These are phyloP conservation scores for Ips nitidus DNA, from an alignment of 1,140 invertebrate genomes.

Conservation along the genomic window DNA sequence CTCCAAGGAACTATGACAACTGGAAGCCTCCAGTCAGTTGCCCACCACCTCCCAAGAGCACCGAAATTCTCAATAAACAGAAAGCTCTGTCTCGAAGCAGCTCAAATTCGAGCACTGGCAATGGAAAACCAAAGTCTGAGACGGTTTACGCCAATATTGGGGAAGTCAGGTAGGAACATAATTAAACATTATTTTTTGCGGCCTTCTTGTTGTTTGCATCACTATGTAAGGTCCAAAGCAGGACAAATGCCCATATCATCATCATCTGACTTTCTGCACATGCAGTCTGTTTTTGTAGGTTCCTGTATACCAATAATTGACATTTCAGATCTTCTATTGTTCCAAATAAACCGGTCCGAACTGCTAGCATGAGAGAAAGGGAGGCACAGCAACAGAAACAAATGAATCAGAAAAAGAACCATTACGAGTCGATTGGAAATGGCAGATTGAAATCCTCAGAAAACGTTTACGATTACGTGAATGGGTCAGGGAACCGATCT, in stretches of 20 bases:
- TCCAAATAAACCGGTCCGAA: slow-evolving; percentile 76
- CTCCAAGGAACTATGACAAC: slow-evolving; percentile 58
- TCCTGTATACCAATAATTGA: too few relatives aligned
- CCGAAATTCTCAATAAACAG: slow-evolving; percentile 62
- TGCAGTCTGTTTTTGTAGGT: too few relatives aligned
- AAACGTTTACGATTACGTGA: slow-evolving; percentile 67
- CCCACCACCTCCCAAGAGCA: slow-evolving; percentile 70
- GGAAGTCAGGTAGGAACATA: slow-evolving; percentile 61
- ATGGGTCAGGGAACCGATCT: slow-evolving; percentile 52
- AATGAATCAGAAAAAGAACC: slow-evolving; percentile 44
- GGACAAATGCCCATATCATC: too few relatives aligned
- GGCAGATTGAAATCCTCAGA: slow-evolving; percentile 54
- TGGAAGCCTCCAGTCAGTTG: slow-evolving; percentile 60
- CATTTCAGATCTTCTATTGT: slow-evolving; percentile 62
- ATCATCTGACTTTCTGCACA: too few relatives aligned
- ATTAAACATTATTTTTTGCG: neutral
- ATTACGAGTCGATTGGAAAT: slow-evolving; percentile 43
- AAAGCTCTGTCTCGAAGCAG: slow-evolving; percentile 52
- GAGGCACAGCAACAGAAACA: slow-evolving; percentile 64
- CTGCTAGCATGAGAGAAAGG: slow-evolving; percentile 76
- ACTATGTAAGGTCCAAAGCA: too few relatives aligned
- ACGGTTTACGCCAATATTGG: slow-evolving; percentile 80
- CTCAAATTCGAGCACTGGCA: slow-evolving; percentile 30
- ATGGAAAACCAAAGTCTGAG: slow-evolving; percentile 56
- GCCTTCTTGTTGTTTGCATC: neutral